These are phyloP conservation scores for Embidobia sp. DNA, from an alignment of 2,888 invertebrate genomes.

Conservation along the genomic window DNA sequence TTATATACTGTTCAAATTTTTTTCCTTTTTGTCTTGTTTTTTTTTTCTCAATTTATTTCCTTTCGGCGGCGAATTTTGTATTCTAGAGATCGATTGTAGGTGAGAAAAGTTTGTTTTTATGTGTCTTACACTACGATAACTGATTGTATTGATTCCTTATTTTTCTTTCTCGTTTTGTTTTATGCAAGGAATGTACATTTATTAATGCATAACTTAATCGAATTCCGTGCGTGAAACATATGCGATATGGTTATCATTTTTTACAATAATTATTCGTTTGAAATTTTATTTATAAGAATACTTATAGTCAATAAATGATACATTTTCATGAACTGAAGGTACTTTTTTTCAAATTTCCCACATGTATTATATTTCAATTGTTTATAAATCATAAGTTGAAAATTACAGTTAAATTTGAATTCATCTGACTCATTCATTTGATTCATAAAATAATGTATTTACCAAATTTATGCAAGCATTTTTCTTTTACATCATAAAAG, in stretches of 20 bases:
- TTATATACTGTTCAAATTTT: constrained; percentile 13
- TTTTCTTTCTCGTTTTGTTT: constrained; percentile 26
- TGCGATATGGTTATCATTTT: constrained; percentile 59
- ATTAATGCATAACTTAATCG: constrained; percentile 33
- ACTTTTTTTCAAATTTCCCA: not conserved
- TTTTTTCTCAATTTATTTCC: too few species aligned
- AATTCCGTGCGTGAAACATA: constrained; percentile 53
- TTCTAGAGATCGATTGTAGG: constrained; percentile 2
- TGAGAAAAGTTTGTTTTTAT: constrained; percentile 40
- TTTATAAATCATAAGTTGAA: too few species aligned
- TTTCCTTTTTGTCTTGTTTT: constrained; percentile 1
- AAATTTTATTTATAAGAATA: constrained; percentile 62
- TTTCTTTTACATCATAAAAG: too few species aligned
- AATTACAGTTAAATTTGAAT: too few species aligned
- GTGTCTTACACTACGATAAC: constrained; percentile 40
- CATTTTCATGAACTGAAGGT: constrained; percentile 36
- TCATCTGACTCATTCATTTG: too few species aligned
- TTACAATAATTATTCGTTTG: constrained; percentile 60
- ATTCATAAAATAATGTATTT: too few species aligned
- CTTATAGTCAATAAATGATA: constrained; percentile 58
- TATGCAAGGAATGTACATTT: constrained; percentile 33
- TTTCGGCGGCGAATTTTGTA: constrained; percentile 42
- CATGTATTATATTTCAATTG: too few species aligned
- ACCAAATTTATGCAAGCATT: too few species aligned
- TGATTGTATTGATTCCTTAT: constrained; percentile 24